Conservation (phyloP, 2,113 vertebrate genomes). For the Cricetomys ansorgei region DNA sequence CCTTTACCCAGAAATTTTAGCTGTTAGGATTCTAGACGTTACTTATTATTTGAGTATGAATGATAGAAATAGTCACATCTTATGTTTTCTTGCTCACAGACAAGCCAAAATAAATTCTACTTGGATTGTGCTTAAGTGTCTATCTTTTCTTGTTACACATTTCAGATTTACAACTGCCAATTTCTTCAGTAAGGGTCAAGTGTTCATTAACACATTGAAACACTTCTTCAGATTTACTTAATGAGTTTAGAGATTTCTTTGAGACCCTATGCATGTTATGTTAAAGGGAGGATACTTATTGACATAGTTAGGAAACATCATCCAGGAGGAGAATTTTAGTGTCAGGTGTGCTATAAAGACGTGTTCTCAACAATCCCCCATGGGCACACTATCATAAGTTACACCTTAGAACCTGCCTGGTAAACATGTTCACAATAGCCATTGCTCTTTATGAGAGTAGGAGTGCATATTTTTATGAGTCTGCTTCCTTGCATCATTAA, state of each 20-base stretch:
- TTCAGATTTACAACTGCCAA: not conserved
- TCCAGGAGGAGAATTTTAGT: not conserved
- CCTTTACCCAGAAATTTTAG: not conserved
- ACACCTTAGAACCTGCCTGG: not conserved
- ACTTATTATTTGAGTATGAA: not conserved
- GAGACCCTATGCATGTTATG: not conserved
- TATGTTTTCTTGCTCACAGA: not conserved
- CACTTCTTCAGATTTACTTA: constrained; percentile 2
- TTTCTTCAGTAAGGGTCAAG: not conserved
- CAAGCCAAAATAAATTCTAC: not conserved
- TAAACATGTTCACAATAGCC: constrained; percentile 51
- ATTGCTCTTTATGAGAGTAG: constrained; percentile 59
- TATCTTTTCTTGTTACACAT: not conserved
- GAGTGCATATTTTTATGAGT: constrained; percentile 71
- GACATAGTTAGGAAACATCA: not conserved
- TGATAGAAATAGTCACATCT: not conserved
- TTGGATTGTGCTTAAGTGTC: rapidly evolving
- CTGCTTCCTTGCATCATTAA: constrained; percentile 69
- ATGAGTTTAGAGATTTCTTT: constrained; percentile 20
- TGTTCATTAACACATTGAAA: not conserved
- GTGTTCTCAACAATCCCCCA: not conserved
- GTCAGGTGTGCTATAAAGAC: not conserved
- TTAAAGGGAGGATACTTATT: constrained; percentile 16
- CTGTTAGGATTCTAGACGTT: not conserved
- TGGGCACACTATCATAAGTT: constrained; percentile 8